These are phyloP conservation scores for Eleutherodactylus coqui DNA, from an alignment of 2,797 vertebrate genomes.

Conservation along the genomic window DNA sequence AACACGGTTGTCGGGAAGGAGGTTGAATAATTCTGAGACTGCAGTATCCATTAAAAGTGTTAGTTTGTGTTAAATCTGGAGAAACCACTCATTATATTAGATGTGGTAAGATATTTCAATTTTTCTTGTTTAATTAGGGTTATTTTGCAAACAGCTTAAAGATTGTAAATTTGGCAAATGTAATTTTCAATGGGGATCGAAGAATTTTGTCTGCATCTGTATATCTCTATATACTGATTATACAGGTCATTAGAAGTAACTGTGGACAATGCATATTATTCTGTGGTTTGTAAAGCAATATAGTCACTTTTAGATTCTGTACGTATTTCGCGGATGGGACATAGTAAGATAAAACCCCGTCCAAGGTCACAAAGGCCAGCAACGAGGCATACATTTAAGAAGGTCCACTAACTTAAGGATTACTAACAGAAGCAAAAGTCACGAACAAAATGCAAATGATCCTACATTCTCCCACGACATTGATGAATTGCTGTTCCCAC, in stretches of 20 bases:
- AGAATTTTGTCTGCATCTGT: too few species aligned
- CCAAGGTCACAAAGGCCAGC: background rate
- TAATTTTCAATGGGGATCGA: too few species aligned
- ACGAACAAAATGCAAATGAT: conserved; percentile 35
- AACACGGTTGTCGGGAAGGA: too few species aligned
- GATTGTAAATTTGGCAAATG: too few species aligned
- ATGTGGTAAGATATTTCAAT: too few species aligned
- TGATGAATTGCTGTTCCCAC: conserved; percentile 48
- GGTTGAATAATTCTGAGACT: too few species aligned
- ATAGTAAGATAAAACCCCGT: background rate
- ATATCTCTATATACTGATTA: background rate
- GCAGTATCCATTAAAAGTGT: too few species aligned
- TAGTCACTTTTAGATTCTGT: background rate
- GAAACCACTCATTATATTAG: too few species aligned
- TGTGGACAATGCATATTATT: background rate
- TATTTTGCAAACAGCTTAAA: too few species aligned
- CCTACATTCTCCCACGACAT: background rate
- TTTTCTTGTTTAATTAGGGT: too few species aligned
- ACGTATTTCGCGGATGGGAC: background rate
- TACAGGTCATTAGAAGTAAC: background rate
- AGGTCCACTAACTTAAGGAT: background rate
- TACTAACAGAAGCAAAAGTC: background rate
- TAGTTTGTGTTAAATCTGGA: too few species aligned
- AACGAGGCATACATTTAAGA: background rate
- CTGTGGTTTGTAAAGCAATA: background rate